Conservation (phyloP, 2,888 invertebrate species). For the Oscheius onirici region DNA sequence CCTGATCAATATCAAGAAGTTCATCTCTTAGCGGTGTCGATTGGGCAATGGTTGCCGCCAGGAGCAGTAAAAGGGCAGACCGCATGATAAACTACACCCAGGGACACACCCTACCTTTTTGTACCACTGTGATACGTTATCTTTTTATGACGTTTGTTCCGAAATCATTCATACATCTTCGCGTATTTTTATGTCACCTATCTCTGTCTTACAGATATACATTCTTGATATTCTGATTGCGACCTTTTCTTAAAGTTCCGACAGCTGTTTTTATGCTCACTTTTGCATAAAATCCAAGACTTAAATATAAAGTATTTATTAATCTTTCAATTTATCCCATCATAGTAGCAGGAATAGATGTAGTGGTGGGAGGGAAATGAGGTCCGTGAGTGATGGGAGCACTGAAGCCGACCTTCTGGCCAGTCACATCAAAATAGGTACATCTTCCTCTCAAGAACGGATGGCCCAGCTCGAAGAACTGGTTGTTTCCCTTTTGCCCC, state of each 20-base stretch:
- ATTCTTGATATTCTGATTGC: no score
- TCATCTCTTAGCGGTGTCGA: not conserved
- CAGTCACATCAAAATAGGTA: conserved; percentile 15
- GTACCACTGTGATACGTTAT: not conserved
- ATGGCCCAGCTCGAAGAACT: conserved; percentile 29
- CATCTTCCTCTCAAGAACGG: conserved; percentile 34
- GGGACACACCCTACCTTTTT: conserved; percentile 15
- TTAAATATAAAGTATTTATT: no score
- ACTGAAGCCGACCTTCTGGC: conserved; percentile 20
- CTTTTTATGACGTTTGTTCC: no score
- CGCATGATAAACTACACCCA: not conserved
- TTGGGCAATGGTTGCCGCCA: not conserved
- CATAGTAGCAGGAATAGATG: not conserved
- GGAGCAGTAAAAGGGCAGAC: not conserved
- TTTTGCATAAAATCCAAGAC: no score
- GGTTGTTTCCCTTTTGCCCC: not conserved
- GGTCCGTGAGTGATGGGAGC: conserved; percentile 23
- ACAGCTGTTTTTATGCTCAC: no score
- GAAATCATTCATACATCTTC: no score
- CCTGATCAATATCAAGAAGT: no score
- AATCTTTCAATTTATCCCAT: no score
- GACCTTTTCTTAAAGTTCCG: no score
- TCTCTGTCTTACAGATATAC: no score
- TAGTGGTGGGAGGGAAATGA: conserved; percentile 7
- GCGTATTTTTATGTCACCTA: no score